Evolutionary conservation across 2,797 vertebrate species (phyloP), one percentile per base, ranked within the genome.

Genomic region (Muscicapa striata): DNA sequence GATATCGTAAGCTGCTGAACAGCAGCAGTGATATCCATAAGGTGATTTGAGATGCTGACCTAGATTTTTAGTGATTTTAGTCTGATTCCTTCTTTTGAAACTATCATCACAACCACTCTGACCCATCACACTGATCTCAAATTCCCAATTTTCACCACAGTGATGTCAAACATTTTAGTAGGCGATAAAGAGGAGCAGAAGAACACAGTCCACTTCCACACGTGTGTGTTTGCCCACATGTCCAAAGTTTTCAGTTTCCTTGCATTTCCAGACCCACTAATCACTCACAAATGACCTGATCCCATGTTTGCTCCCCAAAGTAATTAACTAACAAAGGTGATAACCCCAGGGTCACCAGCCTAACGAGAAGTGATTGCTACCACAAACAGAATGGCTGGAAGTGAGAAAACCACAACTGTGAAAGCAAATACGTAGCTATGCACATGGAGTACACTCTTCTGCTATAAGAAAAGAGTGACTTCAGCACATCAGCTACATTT

Each of bases 241-340:
- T 40, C 49, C 49, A 61, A 86, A 86, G 70, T 49, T 36, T 79
- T 23, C 73, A 40, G 55, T 29, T 26, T 77, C 77, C 32, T 84
- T 2, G 0, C 70, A 26, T 66, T 79, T 91, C 87, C 83, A 94
- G 74, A 85, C 26, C 38, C 34, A 51, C 90, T 94, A 95, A 96
- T 94, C 90, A 80, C 77, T 90, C 94, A 88, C 91, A 96, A 92
- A 92, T 41, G 2, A 80, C 54, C 88, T 83, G 82, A 90, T 89
- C 80, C 89, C 38, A 21, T 5, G 1, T 90, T 96, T 90, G 59
- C 29, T 96, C 88, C 78, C 90, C 0, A 0, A 95, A 93, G 90
- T 76, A 94, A 96, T 95, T 95, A 94, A 85, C 82, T 63, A 81
- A 89, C 49, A 90, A 94, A 91, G 80, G 46, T 93, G 78, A 90